Evolutionary conservation across 2,888 invertebrate species (phyloP), one percentile per base, ranked within the genome.

Genomic region (Rhagium mordax): DNA sequence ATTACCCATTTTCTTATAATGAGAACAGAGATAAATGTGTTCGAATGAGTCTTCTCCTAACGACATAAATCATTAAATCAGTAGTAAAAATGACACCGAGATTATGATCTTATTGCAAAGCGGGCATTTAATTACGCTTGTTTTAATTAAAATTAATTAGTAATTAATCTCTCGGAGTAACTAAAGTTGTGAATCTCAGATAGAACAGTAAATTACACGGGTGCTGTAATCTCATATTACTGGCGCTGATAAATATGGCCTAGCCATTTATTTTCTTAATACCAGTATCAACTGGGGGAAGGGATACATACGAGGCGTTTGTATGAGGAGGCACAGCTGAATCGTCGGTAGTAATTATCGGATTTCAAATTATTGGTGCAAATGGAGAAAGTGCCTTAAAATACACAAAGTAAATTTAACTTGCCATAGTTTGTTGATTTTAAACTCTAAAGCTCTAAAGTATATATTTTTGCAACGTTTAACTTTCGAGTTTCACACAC

Each of bases 131-230:
- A 81, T 81, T 76, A 76, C 74, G 76, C 70, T 74, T 71, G 78
- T 77, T 77, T 75, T 82, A 83, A 82, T 83, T 81, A 82, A 82
- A 81, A 81, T 81, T 82, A 82, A 83, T 82, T 81, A 81, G 75
- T 75, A 74, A 82, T 82, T 81, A 82, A 81, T 81, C 81, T 76
- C 29, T 65, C 16, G 48, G 29, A 64, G 70, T 71, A 71, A 71
- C 60, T 53, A 24, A 79, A 78, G 75, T 75, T 61, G 76, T 67
- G 70, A 73, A 72, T 78, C 79, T 77, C 72, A 57, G 70, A 61
- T 70, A 61, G 55, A 70, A 64, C 69, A 69, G 66, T 76, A 62
- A 76, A 76, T 74, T 71, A 69, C 15, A 10, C 48, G 48, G 20
- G 33, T 18, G 20, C 10, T 18, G 65, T 20, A 29, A 53, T 53